These are phyloP conservation scores for Pomatorhinus ruficollis DNA, from an alignment of 2,113 vertebrate genomes.

Conservation along the genomic window DNA sequence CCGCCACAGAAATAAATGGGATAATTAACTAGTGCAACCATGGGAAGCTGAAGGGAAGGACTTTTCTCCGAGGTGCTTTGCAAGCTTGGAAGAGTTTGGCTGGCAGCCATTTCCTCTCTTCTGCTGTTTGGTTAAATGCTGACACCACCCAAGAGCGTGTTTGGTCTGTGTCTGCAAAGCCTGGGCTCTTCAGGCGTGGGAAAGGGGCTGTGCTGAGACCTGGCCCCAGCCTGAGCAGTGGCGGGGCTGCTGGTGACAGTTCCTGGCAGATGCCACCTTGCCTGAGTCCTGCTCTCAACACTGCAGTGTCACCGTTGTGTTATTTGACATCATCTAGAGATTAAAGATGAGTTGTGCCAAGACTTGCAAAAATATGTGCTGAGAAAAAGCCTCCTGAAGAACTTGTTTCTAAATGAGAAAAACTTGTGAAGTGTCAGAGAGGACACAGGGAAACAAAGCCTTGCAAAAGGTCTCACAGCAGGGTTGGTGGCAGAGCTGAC, in stretches of 20 bases:
- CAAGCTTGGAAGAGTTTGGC: not conserved
- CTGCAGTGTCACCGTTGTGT: not conserved
- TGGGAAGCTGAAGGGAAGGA: not conserved
- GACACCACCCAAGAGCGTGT: accelerated
- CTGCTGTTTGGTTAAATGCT: not conserved
- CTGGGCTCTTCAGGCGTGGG: accelerated
- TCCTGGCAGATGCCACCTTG: accelerated
- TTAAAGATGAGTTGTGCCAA: not conserved
- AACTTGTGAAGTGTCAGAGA: not conserved
- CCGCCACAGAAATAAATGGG: not conserved
- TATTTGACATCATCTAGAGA: not conserved
- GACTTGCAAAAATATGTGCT: not conserved
- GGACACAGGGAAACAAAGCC: not conserved
- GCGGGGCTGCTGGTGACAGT: not conserved
- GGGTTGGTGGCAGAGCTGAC: not conserved
- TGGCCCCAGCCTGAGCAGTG: accelerated
- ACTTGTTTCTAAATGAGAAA: not conserved
- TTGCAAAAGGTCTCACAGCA: not conserved
- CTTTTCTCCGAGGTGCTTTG: not conserved
- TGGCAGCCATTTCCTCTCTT: not conserved
- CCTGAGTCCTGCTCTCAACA: not conserved
- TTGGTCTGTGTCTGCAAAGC: not conserved
- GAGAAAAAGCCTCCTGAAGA: not conserved
- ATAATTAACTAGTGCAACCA: not conserved
- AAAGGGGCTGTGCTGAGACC: not conserved